phyloP scores from a whole-genome alignment of 2,113 vertebrate genomes.

The Loxodonta africana region DNA sequence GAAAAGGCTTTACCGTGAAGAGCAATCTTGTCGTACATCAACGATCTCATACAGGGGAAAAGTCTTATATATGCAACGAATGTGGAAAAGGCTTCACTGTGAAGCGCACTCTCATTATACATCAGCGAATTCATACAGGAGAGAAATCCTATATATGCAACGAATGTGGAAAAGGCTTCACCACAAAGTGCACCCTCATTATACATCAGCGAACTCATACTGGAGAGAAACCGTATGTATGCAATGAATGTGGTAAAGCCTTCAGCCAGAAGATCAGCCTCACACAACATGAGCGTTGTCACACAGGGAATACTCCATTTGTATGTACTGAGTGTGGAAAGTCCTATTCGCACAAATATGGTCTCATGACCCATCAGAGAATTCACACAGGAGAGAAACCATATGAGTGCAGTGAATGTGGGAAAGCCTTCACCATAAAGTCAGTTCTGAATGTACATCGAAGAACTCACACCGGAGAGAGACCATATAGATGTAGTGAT shows the following conservation, averaged over 20 bases:
- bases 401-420: slow-evolving; percentile 59
- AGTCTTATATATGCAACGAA: slow-evolving; percentile 70
- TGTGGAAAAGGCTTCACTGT: slow-evolving; percentile 80
- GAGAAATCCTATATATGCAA: slow-evolving; percentile 74
- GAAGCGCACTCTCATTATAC: slow-evolving; percentile 68
- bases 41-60: slow-evolving; percentile 75
- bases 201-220: slow-evolving; percentile 79
- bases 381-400: slow-evolving; percentile 67
- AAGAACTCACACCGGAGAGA: slow-evolving; percentile 71
- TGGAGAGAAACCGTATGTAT: slow-evolving; percentile 77
- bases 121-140: slow-evolving; percentile 77
- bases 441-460: slow-evolving; percentile 59
- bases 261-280: slow-evolving; percentile 79
- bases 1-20: slow-evolving; percentile 74
- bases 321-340: slow-evolving; percentile 80
- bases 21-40: slow-evolving; percentile 75
- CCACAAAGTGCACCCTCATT: slow-evolving; percentile 68
- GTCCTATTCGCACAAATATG: slow-evolving; percentile 67
- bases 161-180: slow-evolving; percentile 79
- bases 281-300: slow-evolving; percentile 72
- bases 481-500: slow-evolving; percentile 30
- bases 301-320: slow-evolving; percentile 76
- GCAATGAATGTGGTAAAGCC: slow-evolving; percentile 72
- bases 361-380: slow-evolving; percentile 66
- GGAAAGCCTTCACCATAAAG: slow-evolving; percentile 57